Base-by-base conservation (phyloP, 1,140 invertebrate genomes). In the Acyrthosiphon pisum region DNA sequence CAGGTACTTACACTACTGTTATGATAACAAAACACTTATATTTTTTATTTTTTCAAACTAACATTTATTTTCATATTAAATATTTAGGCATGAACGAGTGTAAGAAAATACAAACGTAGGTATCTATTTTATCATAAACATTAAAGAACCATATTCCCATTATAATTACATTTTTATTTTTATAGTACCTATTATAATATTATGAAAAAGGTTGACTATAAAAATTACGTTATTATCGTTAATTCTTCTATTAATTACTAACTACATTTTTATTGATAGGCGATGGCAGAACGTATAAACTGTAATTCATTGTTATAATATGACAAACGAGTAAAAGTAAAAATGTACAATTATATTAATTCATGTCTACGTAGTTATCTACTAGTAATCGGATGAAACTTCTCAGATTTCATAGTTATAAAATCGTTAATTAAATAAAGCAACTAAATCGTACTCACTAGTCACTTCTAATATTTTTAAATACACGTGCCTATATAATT, bases 21-120 rank as follows among this genome's bases (percentile, higher is more conserved):
- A n/a, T 46, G 84, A 87, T 87, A 87, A 46, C 44, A 44, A n/a
- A 87, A 87, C 41, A 87, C 41, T 46, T 87, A 87, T 7, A 30
- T n/a, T 41, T 84, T 76, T n/a, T 4, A 18, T 76, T n/a, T 35
- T 76, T n/a, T n/a, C n/a, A 3, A 20, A 76, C n/a, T 76, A 76
- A 76, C 6, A n/a, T 76, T 68, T 76, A n/a, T 76, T 76, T n/a
- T n/a, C n/a, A 4, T 76, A 6, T 35, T n/a, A 35, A 18, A 18
- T 76, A n/a, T n/a, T 76, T n/a, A n/a, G n/a, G 11, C 14, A n/a
- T 9, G 30, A n/a, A n/a, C 60, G 30, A 68, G 1, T 68, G 11
- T 68, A 30, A 18, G 14, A 68, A 68, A 68, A 68, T n/a, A 4
- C 8, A 68, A 68, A 60, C 7, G 44, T 46, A 20, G 2, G 2